phyloP scores from a whole-genome alignment of 2,888 invertebrate species.

The Fabriciana adippe region DNA sequence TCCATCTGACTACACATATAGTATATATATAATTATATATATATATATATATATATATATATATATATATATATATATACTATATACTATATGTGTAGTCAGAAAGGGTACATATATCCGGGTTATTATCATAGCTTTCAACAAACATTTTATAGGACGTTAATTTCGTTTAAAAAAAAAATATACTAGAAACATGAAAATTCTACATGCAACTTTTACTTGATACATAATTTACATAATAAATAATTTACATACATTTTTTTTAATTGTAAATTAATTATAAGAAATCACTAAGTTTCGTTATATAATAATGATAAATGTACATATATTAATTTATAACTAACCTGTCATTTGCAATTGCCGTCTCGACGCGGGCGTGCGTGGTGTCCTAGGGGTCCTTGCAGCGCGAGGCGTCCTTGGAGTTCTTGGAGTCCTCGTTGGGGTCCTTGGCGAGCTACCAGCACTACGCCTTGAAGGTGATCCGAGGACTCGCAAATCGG shows the following conservation, averaged over 20 bases:
- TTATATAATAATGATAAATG: no score
- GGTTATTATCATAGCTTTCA: constrained; percentile 16
- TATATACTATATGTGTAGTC: no score
- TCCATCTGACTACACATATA: constrained; percentile 21
- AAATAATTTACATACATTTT: no score
- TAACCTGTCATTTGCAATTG: constrained; percentile 81
- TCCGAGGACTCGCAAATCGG: constrained; percentile 66
- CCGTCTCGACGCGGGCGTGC: constrained; percentile 75
- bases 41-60: no score
- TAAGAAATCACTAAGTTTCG: no score
- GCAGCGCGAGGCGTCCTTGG: constrained; percentile 61
- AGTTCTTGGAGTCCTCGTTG: constrained; percentile 58
- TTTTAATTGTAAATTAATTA: no score
- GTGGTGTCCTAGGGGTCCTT: constrained; percentile 71
- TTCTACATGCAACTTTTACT: no score
- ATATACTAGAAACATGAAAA: not conserved
- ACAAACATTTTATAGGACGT: not conserved
- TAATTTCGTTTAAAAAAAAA: not conserved
- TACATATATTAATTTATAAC: constrained; percentile 39
- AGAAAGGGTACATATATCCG: constrained; percentile 21
- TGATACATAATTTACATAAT: no score
- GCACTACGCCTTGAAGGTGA: constrained; percentile 69
- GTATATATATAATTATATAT: no score
- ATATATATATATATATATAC: no score
- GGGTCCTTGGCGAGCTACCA: constrained; percentile 64